phyloP scores from a whole-genome alignment of 2,888 invertebrate genomes.

The Sesia apiformis region DNA sequence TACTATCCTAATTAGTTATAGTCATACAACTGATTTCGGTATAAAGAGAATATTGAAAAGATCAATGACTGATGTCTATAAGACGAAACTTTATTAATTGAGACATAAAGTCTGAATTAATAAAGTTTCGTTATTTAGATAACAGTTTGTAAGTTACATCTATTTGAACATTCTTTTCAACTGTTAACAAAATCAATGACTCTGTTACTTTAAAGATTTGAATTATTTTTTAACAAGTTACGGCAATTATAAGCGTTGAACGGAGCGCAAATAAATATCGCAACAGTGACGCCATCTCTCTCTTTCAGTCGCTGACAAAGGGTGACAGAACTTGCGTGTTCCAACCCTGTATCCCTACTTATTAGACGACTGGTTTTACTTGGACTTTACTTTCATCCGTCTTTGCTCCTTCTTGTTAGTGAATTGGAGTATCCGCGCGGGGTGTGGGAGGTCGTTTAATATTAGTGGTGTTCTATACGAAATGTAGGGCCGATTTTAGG shows the following conservation, averaged over 20 bases:
- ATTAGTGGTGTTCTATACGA: conserved; percentile 19
- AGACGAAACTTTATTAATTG: too few relatives aligned
- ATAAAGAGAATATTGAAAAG: too few relatives aligned
- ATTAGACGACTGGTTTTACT: conserved; percentile 25
- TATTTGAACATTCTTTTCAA: too few relatives aligned
- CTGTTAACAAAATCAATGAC: too few relatives aligned
- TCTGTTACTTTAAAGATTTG: too few relatives aligned
- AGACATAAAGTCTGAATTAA: too few relatives aligned
- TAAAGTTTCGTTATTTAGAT: too few relatives aligned
- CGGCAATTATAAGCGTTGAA: conserved; percentile 22
- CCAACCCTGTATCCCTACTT: conserved; percentile 58
- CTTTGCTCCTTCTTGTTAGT: conserved; percentile 9
- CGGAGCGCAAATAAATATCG: conserved; percentile 29
- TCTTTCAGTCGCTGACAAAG: conserved; percentile 30
- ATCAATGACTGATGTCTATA: too few relatives aligned
- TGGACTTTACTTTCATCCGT: conserved; percentile 17
- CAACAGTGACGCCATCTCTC: conserved; percentile 31
- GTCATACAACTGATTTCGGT: too few relatives aligned
- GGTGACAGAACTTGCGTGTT: conserved; percentile 44
- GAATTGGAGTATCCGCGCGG: conserved; percentile 2
- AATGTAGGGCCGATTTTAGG: conserved; percentile 58
- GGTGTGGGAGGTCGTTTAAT: conserved; percentile 14
- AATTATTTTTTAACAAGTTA: too few relatives aligned
- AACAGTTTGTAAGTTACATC: too few relatives aligned
- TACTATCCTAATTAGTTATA: too few relatives aligned